These are phyloP conservation scores for Ferrisia virgata DNA, from an alignment of 2,888 invertebrate genomes.

Conservation along the genomic window DNA sequence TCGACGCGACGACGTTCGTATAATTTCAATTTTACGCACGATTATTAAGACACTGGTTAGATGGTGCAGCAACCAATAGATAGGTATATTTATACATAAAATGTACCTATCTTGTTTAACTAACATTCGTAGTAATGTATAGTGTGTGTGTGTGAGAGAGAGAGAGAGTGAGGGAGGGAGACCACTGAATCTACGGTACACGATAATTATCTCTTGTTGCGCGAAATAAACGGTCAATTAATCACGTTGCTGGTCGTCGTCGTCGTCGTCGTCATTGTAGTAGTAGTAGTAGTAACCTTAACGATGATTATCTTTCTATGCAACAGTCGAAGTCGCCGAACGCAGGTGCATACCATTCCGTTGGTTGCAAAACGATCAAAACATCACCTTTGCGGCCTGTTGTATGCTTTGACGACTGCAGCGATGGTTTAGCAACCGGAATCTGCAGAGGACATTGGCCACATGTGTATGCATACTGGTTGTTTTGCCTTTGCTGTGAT, in stretches of 20 bases:
- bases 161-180: neutral
- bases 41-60: neutral
- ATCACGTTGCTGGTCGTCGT: neutral
- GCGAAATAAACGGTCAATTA: slow-evolving; percentile 7
- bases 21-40: neutral
- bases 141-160: no score
- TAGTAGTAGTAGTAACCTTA: no score
- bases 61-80: no score
- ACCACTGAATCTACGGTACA: neutral
- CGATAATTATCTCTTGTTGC: slow-evolving; percentile 8
- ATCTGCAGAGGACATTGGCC: slow-evolving; percentile 1
- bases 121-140: no score
- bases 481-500: no score
- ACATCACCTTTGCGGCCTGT: neutral
- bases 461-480: neutral
- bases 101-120: neutral
- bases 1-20: neutral
- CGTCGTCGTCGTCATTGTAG: no score
- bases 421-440: neutral
- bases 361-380: slow-evolving; percentile 3
- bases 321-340: neutral
- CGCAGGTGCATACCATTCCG: neutral
- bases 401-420: neutral
- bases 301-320: neutral
- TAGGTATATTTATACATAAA: no score